phyloP scores from a whole-genome alignment of 2,113 vertebrate genomes.

The Lagenorhynchus albirostris region DNA sequence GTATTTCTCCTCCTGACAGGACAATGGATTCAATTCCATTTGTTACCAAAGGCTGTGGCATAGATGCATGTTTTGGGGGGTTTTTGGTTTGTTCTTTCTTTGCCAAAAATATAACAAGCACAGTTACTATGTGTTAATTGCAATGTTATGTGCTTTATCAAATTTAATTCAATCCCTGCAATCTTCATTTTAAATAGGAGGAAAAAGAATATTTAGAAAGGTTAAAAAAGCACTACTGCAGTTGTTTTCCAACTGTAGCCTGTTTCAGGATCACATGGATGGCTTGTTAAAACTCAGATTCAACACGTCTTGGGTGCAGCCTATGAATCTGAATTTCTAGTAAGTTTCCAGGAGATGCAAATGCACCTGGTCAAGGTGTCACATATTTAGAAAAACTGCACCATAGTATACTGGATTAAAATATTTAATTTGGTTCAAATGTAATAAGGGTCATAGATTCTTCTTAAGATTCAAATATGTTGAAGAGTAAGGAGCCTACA shows the following conservation, averaged over 20 bases:
- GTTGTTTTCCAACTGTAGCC: not conserved
- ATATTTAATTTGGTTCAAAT: not conserved
- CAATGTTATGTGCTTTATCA: not conserved
- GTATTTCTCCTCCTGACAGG: not conserved
- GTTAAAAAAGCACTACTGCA: accelerated
- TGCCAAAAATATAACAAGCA: not conserved
- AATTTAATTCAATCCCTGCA: not conserved
- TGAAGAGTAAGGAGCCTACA: not conserved
- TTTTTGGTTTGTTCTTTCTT: not conserved
- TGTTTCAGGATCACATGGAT: not conserved
- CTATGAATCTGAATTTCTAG: not conserved
- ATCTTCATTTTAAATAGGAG: not conserved
- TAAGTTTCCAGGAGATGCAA: not conserved
- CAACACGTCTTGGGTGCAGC: not conserved
- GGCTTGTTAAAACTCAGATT: not conserved
- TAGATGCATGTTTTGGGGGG: not conserved
- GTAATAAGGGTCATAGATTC: not conserved
- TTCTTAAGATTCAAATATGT: not conserved
- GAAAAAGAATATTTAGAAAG: not conserved
- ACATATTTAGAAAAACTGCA: not conserved
- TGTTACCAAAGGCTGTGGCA: not conserved
- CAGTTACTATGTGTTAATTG: not conserved
- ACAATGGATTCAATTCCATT: not conserved
- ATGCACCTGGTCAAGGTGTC: too few relatives aligned
- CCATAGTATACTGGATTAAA: not conserved